Base-by-base conservation (phyloP, 2,797 vertebrate genomes). In the Myotis daubentonii region DNA sequence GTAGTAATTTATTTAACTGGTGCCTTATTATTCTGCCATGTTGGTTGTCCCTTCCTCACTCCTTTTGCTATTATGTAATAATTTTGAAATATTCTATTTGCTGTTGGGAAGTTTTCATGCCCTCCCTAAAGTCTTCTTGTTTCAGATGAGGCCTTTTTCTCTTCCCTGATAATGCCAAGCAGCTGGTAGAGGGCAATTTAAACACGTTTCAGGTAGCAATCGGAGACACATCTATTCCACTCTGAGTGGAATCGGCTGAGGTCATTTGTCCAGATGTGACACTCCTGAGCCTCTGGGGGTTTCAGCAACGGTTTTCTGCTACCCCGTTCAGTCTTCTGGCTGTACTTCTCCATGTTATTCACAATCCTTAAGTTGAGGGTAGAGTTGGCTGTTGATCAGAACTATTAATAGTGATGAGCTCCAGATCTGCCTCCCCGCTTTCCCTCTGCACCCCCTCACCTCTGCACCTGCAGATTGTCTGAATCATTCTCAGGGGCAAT, bases 261-360 rank as follows among this genome's bases (percentile, higher is more conserved):
- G 81, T 71, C 68, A 51, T 93, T 82, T 95, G 89, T 93, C 85
- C 87, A 94, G 83, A 95, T 94, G 87, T 88, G 92, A 91, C 85
- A 75, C 17, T 49, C 30, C 6, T 0, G 55, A 71, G 55, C 91
- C 72, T 94, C 60, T 11, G 25, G 90, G 62, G 85, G 53, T 86
- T 88, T 85, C 25, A 65, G 81, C 11, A 30, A 9, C 30, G 87
- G 4, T 33, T 65, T 65, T 90, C 53, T 87, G 33, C 81, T 70
- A 6, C 66, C 78, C 51, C 0, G 1, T 57, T 76, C 41, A 65
- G 65, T 60, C 57, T 62, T 53, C 16, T 22, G 36, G 28, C 2
- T 1, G 1, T 71, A n/a, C 20, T 20, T 81, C 11, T 82, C 33
- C 4, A 7, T 49, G 19, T 44, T 71, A 9, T 16, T 9, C n/a